These are phyloP conservation scores for Ictidomys tridecemlineatus DNA, from an alignment of 2,113 vertebrate genomes.

Conservation along the genomic window DNA sequence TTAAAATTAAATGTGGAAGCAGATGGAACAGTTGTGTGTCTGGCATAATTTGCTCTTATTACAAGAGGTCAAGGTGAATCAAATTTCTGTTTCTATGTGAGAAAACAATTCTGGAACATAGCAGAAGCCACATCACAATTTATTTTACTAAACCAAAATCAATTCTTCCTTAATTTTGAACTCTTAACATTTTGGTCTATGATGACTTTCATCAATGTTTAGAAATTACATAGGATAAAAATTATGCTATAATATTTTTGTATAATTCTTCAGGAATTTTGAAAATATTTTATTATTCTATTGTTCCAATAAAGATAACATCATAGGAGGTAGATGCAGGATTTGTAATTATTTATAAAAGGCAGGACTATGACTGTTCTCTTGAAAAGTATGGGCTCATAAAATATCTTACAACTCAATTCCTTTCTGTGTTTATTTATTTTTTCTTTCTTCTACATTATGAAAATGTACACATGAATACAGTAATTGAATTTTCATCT, in stretches of 20 bases:
- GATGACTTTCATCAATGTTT: conserved; percentile 13
- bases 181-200: not conserved
- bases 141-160: not conserved
- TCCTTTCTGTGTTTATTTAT: not conserved
- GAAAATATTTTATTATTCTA: not conserved
- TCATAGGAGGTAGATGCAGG: not conserved
- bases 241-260: not conserved
- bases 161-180: not conserved
- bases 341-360: not conserved
- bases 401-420: not conserved
- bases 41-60: conserved; percentile 66
- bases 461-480: not conserved
- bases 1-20: conserved; percentile 85
- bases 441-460: not conserved
- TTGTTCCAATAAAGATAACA: not conserved
- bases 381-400: not conserved
- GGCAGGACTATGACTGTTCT: not conserved
- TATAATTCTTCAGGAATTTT: not conserved
- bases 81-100: conserved; percentile 74
- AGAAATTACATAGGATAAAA: not conserved
- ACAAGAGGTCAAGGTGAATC: conserved; percentile 84
- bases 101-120: not conserved
- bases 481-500: not conserved
- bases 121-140: conserved; percentile 16
- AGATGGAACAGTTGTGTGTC: conserved; percentile 75